Conservation (phyloP, 2,113 vertebrate species). For the western clawed frog (Xenopus tropicalis) region DNA sequence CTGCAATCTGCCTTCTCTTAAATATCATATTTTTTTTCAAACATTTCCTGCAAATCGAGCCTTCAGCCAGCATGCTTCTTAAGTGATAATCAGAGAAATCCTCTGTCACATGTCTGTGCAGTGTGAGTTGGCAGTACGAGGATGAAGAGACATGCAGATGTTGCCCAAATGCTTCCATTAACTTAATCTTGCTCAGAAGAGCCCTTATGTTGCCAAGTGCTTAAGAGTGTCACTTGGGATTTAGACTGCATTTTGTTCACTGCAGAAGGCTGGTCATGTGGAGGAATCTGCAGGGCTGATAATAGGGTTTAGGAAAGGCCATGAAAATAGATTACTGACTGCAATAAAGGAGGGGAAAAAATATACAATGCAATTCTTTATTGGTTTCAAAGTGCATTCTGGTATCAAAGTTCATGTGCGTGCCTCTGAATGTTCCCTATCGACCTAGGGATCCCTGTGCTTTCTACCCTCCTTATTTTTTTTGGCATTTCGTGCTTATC, state of each 20-base stretch:
- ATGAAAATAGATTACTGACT: conserved; percentile 55
- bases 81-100: conserved; percentile 58
- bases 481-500: no score
- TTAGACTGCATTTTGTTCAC: conserved; percentile 61
- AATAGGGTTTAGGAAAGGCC: conserved; percentile 55
- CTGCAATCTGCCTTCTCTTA: conserved; percentile 32
- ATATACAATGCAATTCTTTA: conserved; percentile 48
- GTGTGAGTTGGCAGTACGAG: conserved; percentile 56
- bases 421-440: conserved; percentile 5
- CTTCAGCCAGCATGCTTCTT: conserved; percentile 58
- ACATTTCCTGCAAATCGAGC: conserved; percentile 45
- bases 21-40: conserved; percentile 39
- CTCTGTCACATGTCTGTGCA: conserved; percentile 55
- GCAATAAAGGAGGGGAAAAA: conserved; percentile 32
- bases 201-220: conserved; percentile 61
- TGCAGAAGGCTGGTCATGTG: conserved; percentile 58
- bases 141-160: conserved; percentile 58
- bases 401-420: conserved; percentile 36
- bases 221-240: conserved; percentile 61
- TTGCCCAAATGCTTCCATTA: conserved; percentile 64
- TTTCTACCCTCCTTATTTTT: no score
- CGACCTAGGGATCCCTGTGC: no score
- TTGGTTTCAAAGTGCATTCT: conserved; percentile 42
- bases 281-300: conserved; percentile 56
- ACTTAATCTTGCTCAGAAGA: conserved; percentile 68